Evolutionary conservation across 2,797 vertebrate genomes (phyloP).

Genomic region (Sciaenops ocellatus): DNA sequence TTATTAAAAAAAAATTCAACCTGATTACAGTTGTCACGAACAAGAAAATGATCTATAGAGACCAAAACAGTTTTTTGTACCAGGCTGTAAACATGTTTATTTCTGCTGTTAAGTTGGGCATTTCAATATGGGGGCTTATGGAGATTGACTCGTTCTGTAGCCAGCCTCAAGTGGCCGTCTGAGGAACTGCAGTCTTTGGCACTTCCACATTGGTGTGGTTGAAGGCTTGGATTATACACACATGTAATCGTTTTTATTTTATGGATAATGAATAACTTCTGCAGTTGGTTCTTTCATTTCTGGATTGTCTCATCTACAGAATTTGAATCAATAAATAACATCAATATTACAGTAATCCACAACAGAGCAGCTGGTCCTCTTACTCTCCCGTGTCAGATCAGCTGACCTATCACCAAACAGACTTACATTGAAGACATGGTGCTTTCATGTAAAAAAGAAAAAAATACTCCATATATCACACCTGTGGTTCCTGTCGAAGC

Average conservation of each 20-base stretch:
- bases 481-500: conserved; percentile 1
- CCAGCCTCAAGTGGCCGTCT: too few relatives aligned
- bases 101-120: too few relatives aligned
- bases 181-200: too few relatives aligned
- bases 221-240: neutral
- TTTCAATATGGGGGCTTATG: too few relatives aligned
- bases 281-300: neutral
- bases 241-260: neutral
- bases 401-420: neutral
- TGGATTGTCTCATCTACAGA: conserved; percentile 8
- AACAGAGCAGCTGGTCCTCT: neutral
- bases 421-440: neutral
- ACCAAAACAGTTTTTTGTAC: too few relatives aligned
- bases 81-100: too few relatives aligned
- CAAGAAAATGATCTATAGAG: too few relatives aligned
- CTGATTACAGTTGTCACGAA: too few relatives aligned
- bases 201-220: too few relatives aligned
- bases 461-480: neutral
- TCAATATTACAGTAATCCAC: neutral
- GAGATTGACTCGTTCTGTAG: too few relatives aligned
- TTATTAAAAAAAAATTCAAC: too few relatives aligned
- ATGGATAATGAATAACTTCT: conserved; percentile 2
- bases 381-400: neutral
- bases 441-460: neutral
- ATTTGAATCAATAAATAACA: neutral